Percentiles rank a stretch among this genome's conserved stretches.
phyloP scores from a whole-genome alignment of 2,888 invertebrate genomes.

The Drosophila koepferae region DNA sequence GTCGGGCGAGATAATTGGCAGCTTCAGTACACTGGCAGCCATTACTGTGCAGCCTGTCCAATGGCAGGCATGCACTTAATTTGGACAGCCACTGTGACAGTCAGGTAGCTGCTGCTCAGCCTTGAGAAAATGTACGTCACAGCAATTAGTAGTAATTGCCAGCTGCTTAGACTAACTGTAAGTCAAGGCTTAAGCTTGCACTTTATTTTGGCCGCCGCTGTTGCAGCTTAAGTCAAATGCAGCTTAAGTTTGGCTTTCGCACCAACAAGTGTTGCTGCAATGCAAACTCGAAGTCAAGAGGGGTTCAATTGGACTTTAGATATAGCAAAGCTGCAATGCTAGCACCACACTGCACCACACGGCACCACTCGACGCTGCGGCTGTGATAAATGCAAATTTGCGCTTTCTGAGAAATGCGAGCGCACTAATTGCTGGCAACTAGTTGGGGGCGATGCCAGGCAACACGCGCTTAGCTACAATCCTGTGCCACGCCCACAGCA shows the following conservation, averaged over 20 bases:
- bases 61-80: neutral
- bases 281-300: neutral
- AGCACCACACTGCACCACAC: neutral
- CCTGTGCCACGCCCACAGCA: slow-evolving; percentile 37
- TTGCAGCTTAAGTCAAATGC: neutral
- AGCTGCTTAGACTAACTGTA: neutral
- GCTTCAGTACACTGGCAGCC: neutral
- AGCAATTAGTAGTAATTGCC: neutral
- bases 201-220: neutral
- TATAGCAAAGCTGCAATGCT: neutral
- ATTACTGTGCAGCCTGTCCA: neutral
- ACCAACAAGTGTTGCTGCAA: slow-evolving; percentile 1
- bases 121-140: neutral
- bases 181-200: neutral
- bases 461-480: neutral
- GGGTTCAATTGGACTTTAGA: neutral
- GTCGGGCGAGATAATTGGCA: neutral
- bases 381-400: slow-evolving; percentile 52
- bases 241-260: slow-evolving; percentile 1
- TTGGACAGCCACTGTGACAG: neutral
- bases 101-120: neutral
- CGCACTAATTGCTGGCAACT: slow-evolving; percentile 52
- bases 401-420: slow-evolving; percentile 48
- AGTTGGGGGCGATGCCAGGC: slow-evolving; percentile 25
- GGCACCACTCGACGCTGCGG: neutral